These are phyloP conservation scores for Tauraco hartlaubi DNA, from an alignment of 2,797 vertebrate genomes.

Conservation along the genomic window DNA sequence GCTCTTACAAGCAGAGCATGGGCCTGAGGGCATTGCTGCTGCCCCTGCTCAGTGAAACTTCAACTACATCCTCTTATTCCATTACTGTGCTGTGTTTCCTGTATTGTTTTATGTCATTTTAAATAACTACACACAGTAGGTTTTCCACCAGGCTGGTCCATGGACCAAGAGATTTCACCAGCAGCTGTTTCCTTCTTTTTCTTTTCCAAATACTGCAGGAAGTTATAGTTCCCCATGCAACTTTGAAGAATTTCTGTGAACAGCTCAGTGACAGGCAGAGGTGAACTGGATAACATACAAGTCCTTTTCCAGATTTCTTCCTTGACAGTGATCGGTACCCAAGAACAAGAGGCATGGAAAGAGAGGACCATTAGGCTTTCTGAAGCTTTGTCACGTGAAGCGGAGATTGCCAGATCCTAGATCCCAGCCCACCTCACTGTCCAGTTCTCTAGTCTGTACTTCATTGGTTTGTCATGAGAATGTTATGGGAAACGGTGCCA, in stretches of 20 bases:
- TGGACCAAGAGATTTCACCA: background rate
- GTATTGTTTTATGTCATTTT: background rate
- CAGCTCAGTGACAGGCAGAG: background rate
- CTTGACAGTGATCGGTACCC: background rate
- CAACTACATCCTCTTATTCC: background rate
- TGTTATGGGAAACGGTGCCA: fast-evolving
- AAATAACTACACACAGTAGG: background rate
- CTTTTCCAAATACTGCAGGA: background rate
- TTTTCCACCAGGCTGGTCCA: background rate
- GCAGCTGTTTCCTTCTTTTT: background rate
- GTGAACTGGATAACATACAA: background rate
- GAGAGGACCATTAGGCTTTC: background rate
- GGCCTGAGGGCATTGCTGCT: background rate
- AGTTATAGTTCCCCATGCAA: fast-evolving
- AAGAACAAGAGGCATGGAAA: background rate
- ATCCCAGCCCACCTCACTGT: background rate
- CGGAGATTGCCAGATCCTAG: background rate
- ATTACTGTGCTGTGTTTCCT: background rate
- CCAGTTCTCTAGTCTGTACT: background rate
- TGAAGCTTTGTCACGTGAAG: background rate
- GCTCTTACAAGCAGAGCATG: background rate
- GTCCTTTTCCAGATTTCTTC: background rate
- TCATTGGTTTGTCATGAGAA: background rate
- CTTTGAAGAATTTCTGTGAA: background rate
- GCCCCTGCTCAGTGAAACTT: background rate